Percentiles rank a stretch among this genome's conserved stretches.
phyloP scores from a whole-genome alignment of 2,113 vertebrate species.

The Cottus gobio region DNA sequence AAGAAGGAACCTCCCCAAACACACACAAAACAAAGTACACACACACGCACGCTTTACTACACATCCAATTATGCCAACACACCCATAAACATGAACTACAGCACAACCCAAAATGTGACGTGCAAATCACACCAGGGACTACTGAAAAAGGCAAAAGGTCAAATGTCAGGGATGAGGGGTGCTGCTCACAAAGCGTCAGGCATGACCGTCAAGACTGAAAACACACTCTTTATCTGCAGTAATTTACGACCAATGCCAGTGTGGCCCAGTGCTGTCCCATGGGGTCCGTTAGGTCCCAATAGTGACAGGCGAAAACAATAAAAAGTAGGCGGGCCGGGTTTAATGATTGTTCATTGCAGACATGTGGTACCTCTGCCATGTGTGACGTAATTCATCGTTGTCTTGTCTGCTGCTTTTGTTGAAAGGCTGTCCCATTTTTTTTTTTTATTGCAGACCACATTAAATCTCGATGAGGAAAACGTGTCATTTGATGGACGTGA shows the following conservation, averaged over 20 bases:
- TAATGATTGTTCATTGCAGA: constrained; percentile 50
- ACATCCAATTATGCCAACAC: not conserved
- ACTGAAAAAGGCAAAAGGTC: constrained; percentile 29
- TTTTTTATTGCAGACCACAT: constrained; percentile 24
- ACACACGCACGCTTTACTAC: not conserved
- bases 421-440: constrained; percentile 26
- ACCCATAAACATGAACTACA: constrained; percentile 17
- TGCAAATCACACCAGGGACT: not conserved
- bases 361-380: constrained; percentile 51
- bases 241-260: constrained; percentile 46
- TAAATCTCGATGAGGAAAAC: constrained; percentile 9
- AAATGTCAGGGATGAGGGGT: constrained; percentile 44
- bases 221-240: constrained; percentile 31
- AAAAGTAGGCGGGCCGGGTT: constrained; percentile 12
- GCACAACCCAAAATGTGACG: not conserved
- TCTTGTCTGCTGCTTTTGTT: constrained; percentile 36
- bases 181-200: constrained; percentile 29
- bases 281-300: constrained; percentile 36
- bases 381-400: constrained; percentile 34
- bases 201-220: constrained; percentile 21
- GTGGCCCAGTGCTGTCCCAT: constrained; percentile 32
- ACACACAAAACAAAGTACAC: not conserved
- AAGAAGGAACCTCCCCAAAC: constrained; percentile 4
- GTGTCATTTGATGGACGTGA: not conserved
- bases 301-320: constrained; percentile 38